phyloP scores from a whole-genome alignment of 2,113 vertebrate genomes.

The Ammospiza caudacuta region DNA sequence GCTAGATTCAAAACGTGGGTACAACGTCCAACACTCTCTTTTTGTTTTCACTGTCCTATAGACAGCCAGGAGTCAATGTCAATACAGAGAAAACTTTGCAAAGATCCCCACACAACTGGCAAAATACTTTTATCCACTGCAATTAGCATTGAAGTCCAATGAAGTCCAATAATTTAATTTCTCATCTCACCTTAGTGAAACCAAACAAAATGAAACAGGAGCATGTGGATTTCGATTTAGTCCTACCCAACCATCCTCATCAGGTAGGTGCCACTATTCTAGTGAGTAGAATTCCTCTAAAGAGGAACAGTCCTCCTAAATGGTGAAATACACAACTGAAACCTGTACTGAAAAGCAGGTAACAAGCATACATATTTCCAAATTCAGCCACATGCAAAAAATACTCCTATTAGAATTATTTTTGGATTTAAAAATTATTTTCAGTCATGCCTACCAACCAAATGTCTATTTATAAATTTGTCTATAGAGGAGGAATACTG shows the following conservation, averaged over 20 bases:
- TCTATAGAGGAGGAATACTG: not conserved
- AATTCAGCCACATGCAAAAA: not conserved
- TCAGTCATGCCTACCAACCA: not conserved
- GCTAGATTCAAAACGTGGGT: not conserved
- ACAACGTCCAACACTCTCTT: not conserved
- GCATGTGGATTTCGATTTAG: not conserved
- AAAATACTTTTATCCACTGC: not conserved
- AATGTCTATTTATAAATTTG: not conserved
- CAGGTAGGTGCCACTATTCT: not conserved
- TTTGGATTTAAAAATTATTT: not conserved
- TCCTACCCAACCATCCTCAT: not conserved
- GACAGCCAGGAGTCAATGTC: conserved; percentile 12
- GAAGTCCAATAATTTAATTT: not conserved
- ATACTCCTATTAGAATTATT: not conserved
- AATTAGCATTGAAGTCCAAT: not conserved
- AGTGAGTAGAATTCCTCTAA: not conserved
- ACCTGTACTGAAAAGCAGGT: not conserved
- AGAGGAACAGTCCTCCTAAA: not conserved
- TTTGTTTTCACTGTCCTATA: not conserved
- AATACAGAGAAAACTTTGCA: conserved; percentile 38
- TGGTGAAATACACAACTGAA: not conserved
- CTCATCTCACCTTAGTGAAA: not conserved
- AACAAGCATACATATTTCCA: not conserved
- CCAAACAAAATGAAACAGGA: not conserved
- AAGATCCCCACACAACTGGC: not conserved